Percentiles rank a stretch among this genome's conserved stretches.
These are phyloP conservation scores for Cinclus mexicanus DNA, from an alignment of 2,113 vertebrate genomes.

Conservation along the genomic window DNA sequence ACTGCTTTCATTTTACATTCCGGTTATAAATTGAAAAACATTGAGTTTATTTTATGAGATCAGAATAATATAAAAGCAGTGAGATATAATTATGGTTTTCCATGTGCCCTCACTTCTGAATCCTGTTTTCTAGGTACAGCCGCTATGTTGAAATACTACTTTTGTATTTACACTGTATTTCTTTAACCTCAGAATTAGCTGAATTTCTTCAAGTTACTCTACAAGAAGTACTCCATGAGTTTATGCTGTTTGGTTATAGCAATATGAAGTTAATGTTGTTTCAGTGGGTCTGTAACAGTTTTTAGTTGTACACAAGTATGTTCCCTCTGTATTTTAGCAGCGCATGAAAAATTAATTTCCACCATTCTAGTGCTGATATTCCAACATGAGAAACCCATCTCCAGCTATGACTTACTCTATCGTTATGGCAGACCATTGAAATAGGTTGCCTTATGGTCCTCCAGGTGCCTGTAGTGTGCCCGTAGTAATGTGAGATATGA, in stretches of 20 bases:
- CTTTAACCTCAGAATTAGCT: not conserved
- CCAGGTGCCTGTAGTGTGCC: not conserved
- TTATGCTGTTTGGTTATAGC: not conserved
- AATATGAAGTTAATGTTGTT: not conserved
- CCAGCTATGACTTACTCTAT: not conserved
- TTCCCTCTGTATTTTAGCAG: not conserved
- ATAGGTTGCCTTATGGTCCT: not conserved
- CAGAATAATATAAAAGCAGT: not conserved
- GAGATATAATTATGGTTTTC: not conserved
- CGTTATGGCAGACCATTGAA: not conserved
- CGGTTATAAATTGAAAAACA: not conserved
- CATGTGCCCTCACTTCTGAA: not conserved
- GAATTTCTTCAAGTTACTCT: not conserved
- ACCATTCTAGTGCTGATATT: not conserved
- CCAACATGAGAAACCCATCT: not conserved
- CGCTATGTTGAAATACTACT: not conserved
- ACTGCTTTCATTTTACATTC: not conserved
- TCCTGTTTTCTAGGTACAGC: not conserved
- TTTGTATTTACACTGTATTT: not conserved
- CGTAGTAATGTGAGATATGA: rapidly evolving
- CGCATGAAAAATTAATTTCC: not conserved
- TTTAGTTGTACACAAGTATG: not conserved
- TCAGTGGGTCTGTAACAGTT: not conserved
- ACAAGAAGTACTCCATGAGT: not conserved
- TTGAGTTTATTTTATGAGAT: not conserved